Evolutionary conservation across 2,113 vertebrate species (phyloP).

Genomic region (Noturus placidus): DNA sequence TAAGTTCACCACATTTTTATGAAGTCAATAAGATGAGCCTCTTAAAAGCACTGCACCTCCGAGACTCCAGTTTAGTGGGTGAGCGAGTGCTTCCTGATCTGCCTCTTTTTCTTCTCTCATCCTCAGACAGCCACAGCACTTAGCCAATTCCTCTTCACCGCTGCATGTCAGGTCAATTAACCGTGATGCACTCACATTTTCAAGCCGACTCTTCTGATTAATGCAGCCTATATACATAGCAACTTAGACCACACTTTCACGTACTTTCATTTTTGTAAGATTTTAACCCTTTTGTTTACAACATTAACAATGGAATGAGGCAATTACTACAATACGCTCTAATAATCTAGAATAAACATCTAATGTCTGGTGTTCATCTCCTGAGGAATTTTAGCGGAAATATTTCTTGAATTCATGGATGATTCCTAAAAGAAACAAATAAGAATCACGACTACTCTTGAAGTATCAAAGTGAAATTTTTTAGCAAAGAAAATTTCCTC

Average conservation of each 20-base stretch:
- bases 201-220: constrained; percentile 68
- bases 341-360: too few relatives aligned
- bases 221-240: constrained; percentile 31
- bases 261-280: neutral
- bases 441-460: neutral
- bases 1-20: constrained; percentile 20
- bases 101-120: constrained; percentile 17
- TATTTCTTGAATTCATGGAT: neutral
- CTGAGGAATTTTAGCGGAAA: neutral
- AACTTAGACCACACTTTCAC: neutral
- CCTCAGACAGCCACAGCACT: constrained; percentile 22
- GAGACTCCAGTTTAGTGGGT: constrained; percentile 22
- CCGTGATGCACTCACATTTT: constrained; percentile 64
- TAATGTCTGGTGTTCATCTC: neutral
- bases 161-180: constrained; percentile 72
- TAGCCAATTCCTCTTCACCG: constrained; percentile 42
- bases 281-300: neutral
- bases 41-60: constrained; percentile 28
- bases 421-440: neutral
- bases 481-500: neutral
- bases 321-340: neutral
- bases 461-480: neutral
- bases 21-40: constrained; percentile 35
- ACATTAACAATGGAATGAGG: neutral
- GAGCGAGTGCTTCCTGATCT: constrained; percentile 15